Evolutionary conservation across 2,113 vertebrate species (phyloP).

Genomic region (Ceratotherium simum): DNA sequence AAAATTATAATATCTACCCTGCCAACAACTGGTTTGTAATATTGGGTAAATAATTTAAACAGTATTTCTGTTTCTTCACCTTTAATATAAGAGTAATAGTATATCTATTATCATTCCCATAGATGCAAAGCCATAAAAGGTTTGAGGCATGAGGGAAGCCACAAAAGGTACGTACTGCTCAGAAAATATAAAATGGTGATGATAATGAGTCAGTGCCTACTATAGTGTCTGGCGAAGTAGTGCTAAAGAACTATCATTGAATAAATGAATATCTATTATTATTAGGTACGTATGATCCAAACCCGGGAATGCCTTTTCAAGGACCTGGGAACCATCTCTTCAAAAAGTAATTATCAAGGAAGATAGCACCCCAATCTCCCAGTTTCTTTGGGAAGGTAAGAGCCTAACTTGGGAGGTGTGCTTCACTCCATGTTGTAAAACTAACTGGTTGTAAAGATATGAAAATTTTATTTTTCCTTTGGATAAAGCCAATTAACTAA

Average conservation of each 20-base stretch:
- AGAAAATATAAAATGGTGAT: neutral
- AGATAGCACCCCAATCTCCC: neutral
- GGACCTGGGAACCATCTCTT: neutral
- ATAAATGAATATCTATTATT: neutral
- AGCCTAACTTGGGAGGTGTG: neutral
- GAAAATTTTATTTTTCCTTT: neutral
- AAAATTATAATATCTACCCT: neutral
- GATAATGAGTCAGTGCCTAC: neutral
- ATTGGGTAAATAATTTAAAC: neutral
- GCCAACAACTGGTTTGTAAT: neutral
- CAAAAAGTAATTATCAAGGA: too few species aligned
- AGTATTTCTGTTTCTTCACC: neutral
- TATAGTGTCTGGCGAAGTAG: neutral
- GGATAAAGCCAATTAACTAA: neutral
- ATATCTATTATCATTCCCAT: neutral
- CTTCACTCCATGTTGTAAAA: neutral
- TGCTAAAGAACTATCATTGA: neutral
- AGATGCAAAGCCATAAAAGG: neutral
- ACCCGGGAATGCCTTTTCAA: neutral
- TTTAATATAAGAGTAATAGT: neutral
- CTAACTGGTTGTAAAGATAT: neutral
- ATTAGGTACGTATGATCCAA: neutral
- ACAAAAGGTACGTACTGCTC: neutral
- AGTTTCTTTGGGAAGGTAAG: neutral
- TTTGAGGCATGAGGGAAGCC: neutral